Evolutionary conservation across 2,797 vertebrate species (phyloP).

Genomic region (Potorous gilbertii): DNA sequence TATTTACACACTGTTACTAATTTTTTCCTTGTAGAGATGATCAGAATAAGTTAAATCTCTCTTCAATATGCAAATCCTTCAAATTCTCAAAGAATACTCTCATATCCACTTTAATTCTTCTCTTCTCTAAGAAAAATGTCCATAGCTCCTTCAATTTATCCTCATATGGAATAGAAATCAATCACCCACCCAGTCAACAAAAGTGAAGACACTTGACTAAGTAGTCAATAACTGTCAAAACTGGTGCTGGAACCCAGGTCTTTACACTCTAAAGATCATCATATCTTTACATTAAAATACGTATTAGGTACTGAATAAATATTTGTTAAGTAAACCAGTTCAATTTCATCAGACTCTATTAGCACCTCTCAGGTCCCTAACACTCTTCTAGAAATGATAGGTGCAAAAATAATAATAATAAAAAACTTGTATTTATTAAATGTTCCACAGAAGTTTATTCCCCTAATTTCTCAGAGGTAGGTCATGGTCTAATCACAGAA

Average conservation of each 20-base stretch:
- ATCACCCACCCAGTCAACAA: not conserved
- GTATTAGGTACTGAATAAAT: not conserved
- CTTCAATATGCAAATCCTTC: not conserved
- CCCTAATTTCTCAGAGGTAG: not conserved
- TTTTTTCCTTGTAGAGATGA: not conserved
- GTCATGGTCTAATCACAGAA: not conserved
- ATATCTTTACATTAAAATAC: not conserved
- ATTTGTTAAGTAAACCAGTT: not conserved
- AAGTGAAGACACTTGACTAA: not conserved
- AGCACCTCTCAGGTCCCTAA: not conserved
- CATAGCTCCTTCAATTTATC: not conserved
- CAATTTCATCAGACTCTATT: not conserved
- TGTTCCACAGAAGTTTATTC: not conserved
- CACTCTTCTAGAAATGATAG: not conserved
- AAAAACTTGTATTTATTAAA: not conserved
- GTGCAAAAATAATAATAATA: not conserved
- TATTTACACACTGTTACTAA: not conserved
- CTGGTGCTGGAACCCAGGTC: not conserved
- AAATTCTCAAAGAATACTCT: not conserved
- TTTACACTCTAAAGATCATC: not conserved
- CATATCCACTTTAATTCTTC: not conserved
- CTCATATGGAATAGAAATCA: not conserved
- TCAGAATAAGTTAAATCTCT: not conserved
- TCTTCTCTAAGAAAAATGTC: not conserved
- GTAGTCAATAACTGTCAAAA: not conserved